Base-by-base conservation (phyloP, 1,140 invertebrate species). In the Caenorhabditis latens region DNA sequence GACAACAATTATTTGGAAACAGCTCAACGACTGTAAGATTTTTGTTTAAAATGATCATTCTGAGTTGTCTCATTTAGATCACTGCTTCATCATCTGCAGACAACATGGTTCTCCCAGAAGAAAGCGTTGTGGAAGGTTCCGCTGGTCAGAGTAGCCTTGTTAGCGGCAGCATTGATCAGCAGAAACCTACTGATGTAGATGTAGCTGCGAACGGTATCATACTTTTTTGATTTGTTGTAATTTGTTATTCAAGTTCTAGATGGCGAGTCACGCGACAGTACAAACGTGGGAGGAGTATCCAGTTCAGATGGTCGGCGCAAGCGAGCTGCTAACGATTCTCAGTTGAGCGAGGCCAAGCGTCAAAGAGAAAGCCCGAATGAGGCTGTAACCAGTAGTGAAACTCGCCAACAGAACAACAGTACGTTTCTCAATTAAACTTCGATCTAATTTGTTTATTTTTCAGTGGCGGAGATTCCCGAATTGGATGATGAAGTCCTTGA, bases 291-390 rank as follows among this genome's bases (percentile, higher is more conserved):
- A 7, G 63, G 63, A 13, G 84, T 85, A 4, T 85, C 84, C 48
- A 85, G 84, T 43, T 71, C 84, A 42, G 84, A 63, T 19, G 84
- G 9, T 53, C 46, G 48, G 7, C 46, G 84, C 11, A 85, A 85
- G 43, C 16, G 84, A 46, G 40, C 84, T 19, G 84, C 84, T 21
- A 67, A 32, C 48, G 53, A 79, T 16, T 75, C 40, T 16, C 9
- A 43, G 8, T 40, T 71, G 43, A 79, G 8, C 50, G 84, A 85
- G 75, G 50, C 55, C 8, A 85, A 85, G 24, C 84, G 84, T n/a
- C 65, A 75, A 53, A 11, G 84, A 8, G 84, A 85, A 57, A 85
- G 53, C 58, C 67, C 84, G 16, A 85, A 85, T 58, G 84, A 85
- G 24, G 58, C 84, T 53, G 84, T 85, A 7, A 61, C 84, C 4